Evolutionary conservation across 2,888 invertebrate genomes (phyloP), one percentile per base, ranked within the genome.

Genomic region (Limulus polyphemus): DNA sequence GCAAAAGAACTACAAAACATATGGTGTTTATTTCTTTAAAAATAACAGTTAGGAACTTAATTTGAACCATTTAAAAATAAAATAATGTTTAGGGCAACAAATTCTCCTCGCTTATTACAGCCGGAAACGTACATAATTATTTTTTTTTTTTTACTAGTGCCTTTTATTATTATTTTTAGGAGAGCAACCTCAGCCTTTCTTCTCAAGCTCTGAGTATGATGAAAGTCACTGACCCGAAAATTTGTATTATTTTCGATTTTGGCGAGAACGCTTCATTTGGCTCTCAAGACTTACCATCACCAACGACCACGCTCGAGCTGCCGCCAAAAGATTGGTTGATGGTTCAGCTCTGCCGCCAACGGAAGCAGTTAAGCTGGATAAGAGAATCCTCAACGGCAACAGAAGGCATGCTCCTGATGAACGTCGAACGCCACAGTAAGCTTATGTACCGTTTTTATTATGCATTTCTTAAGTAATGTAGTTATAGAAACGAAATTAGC

Each of bases 351-450:
- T 62, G 57, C 47, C 59, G 63, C 2, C 65, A 65, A 16, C 48
- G 59, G 11, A 64, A 66, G 52, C 59, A 61, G 47, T 66, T 66
- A n/a, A 46, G 56, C 11, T 64, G 64, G 60, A 54, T 66, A 10
- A 60, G 60, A 48, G 64, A 66, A 10, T 64, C 64, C 14, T 59
- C 58, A 17, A 55, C 17, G 10, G 63, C 64, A 50, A 64, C 60
- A n/a, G 64, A 66, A 50, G 66, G 66, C 14, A 54, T 66, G 46
- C 55, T 66, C 32, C 64, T 66, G n/a, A 66, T 66, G 66, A 64
- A 66, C 56, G 66, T 66, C 1, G 66, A 66, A 16, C 52, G 66
- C 57, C 62, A 64, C 49, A 64, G 66, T 66, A 59, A 66, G 66
- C 61, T 47, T 32, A 11, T 14, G 16, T 17, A 12, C 2, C 4